Conservation (phyloP, 2,797 vertebrate species). For the Acanthurus leucopareius region DNA sequence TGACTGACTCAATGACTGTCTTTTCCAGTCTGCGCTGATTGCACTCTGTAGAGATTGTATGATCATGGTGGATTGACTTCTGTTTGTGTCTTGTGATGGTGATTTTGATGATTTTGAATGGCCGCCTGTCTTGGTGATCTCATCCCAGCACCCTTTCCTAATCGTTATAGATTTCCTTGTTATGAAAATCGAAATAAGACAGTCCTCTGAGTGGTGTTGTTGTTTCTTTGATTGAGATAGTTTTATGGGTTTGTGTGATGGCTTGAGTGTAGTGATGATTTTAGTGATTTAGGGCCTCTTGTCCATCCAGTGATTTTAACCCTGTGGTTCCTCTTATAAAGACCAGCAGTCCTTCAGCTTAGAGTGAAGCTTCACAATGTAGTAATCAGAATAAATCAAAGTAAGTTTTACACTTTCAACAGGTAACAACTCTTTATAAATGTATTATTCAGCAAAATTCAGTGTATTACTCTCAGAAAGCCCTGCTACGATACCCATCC, state of each 20-base stretch:
- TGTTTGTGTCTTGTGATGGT: conserved; percentile 51
- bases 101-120: conserved; percentile 57
- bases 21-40: conserved; percentile 60
- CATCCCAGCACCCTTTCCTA: conserved; percentile 37
- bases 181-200: conserved; percentile 38
- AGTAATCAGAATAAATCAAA: background rate
- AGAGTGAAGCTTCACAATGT: background rate
- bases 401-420: background rate
- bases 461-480: background rate
- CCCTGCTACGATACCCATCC: background rate
- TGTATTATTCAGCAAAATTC: background rate
- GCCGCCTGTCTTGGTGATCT: conserved; percentile 48
- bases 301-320: conserved; percentile 51
- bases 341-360: background rate
- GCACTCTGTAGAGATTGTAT: conserved; percentile 44
- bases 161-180: conserved; percentile 25
- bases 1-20: conserved; percentile 52
- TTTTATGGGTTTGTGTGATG: conserved; percentile 33
- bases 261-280: conserved; percentile 33
- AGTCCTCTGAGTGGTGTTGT: conserved; percentile 28
- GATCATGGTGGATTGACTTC: conserved; percentile 60
- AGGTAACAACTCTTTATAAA: background rate
- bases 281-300: conserved; percentile 33
- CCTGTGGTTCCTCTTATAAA: conserved; percentile 50
- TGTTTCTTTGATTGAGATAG: conserved; percentile 42